Conservation (phyloP, 2,113 vertebrate species). For the Sula dactylatra region DNA sequence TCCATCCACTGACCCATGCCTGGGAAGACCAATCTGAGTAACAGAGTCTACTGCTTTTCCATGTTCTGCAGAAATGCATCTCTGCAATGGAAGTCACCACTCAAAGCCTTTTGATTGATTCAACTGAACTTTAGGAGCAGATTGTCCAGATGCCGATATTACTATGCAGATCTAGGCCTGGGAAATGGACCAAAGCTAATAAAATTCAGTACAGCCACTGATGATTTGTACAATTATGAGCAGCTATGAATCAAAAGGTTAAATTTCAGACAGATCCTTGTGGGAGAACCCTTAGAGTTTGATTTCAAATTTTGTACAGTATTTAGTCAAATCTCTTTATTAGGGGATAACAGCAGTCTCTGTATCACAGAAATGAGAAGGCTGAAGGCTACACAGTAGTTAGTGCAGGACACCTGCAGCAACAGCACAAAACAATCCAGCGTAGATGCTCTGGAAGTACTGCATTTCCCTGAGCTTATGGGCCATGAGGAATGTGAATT, state of each 20-base stretch:
- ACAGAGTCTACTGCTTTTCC: neutral
- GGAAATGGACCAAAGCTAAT: neutral
- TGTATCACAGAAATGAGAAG: rapidly evolving
- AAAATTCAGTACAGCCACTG: neutral
- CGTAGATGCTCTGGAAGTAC: neutral
- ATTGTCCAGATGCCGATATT: neutral
- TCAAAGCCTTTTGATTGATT: neutral
- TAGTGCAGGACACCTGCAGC: neutral
- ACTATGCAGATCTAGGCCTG: neutral
- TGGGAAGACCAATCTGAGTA: neutral
- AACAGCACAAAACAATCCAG: rapidly evolving
- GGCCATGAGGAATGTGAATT: neutral
- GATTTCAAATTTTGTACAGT: neutral
- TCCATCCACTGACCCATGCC: neutral
- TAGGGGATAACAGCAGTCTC: neutral
- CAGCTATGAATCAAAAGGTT: neutral
- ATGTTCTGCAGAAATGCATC: rapidly evolving
- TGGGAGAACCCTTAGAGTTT: neutral
- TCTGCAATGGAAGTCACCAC: neutral
- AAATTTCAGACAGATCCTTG: neutral
- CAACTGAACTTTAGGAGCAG: neutral
- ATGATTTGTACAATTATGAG: neutral
- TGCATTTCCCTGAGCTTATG: neutral
- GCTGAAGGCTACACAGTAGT: neutral
- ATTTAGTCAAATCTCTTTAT: neutral